Evolutionary conservation across 2,113 vertebrate genomes (phyloP).

Genomic region (Sebastes fasciatus): DNA sequence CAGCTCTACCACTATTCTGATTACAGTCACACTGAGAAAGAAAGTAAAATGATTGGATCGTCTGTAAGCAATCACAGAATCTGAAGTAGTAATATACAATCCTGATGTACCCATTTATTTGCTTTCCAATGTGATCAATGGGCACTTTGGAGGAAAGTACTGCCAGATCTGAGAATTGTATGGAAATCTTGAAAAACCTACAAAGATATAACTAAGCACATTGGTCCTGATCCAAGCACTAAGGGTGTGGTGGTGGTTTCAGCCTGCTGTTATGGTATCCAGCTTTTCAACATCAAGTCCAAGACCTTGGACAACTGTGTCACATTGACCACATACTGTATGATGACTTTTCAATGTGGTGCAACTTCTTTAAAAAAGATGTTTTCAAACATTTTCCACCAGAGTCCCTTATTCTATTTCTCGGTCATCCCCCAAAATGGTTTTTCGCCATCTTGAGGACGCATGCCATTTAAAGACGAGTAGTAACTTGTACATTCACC

Average conservation of each 20-base stretch:
- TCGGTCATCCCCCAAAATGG: background rate
- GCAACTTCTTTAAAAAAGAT: constrained; percentile 3
- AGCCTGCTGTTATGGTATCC: constrained; percentile 39
- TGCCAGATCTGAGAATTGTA: background rate
- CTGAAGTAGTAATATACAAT: background rate
- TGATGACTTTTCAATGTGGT: constrained; percentile 49
- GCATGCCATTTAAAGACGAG: background rate
- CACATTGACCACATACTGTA: constrained; percentile 18
- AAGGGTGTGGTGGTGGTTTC: constrained; percentile 49
- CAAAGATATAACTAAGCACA: background rate
- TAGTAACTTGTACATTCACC: background rate
- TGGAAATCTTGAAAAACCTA: background rate
- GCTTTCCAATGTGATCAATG: background rate
- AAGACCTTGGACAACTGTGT: constrained; percentile 22
- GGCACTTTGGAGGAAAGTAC: background rate
- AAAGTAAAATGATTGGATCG: background rate
- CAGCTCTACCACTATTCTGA: background rate
- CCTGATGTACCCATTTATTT: no score
- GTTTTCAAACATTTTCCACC: constrained; percentile 17
- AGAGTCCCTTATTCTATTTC: background rate
- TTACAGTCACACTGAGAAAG: background rate
- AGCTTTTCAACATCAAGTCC: constrained; percentile 38
- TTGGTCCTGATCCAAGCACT: constrained; percentile 14
- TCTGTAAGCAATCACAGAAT: background rate
- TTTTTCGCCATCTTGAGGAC: background rate